Evolutionary conservation across 2,113 vertebrate species (phyloP), one percentile per base, ranked within the genome.

Genomic region (Pundamilia nyererei): DNA sequence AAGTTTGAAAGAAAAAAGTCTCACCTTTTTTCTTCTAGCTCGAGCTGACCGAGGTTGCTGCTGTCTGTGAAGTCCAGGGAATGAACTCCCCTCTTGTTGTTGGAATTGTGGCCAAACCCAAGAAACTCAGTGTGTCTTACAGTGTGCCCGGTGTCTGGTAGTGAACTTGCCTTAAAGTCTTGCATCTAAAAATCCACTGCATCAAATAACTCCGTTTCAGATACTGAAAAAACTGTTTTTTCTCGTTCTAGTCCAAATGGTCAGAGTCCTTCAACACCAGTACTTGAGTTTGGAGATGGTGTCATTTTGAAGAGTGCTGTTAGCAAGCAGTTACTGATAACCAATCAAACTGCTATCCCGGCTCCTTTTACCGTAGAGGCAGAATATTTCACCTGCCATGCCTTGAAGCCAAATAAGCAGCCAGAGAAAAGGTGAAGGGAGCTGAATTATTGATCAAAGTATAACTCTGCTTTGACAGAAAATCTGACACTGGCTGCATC

Each of bases 261-360:
- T 10, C 33, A 70, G 1, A 92, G 38, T 17, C 35, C n/a, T 0
- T 24, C 93, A 24, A 72, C 91, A 3, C 92, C 97, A 82, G 62
- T 87, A 5, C 90, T 99, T 79, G 96, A 99, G 90, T 99, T 99
- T 10, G 97, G 97, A 82, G 88, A 92, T 2, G 95, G 95, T 3
- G 93, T 98, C 12, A 77, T 94, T 1, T 87, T 98, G 89, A 93
- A 93, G 56, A 96, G 84, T 29, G 6, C 85, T 0, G 90, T 97
- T 14, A 96, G 87, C 2, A 94, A 92, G 53, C 96, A 96, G 86
- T 88, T 99, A 3, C 5, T 97, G 33, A 96, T 99, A 49, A 98
- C 95, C 87, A 99, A 99, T 56, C 91, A 86, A 42, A 97, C 97
- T 1, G 96, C 96, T 1, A 97, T 98, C 56, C 75, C 94, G 4